phyloP scores from a whole-genome alignment of 2,888 invertebrate species.

The Netelia melanura region DNA sequence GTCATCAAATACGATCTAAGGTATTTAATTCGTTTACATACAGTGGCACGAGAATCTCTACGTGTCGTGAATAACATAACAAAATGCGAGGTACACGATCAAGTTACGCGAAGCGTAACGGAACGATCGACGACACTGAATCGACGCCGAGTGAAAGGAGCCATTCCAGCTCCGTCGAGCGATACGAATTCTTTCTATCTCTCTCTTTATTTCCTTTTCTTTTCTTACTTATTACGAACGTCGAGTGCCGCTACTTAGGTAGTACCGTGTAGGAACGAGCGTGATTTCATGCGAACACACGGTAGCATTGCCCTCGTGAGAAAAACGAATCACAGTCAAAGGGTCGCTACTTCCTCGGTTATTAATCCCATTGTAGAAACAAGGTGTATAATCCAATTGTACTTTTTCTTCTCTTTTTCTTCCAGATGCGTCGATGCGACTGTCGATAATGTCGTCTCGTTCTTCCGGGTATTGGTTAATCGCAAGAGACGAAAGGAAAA shows the following conservation, averaged over 20 bases:
- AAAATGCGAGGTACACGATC: neutral
- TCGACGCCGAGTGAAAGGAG: constrained; percentile 20
- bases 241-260: neutral
- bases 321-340: constrained; percentile 18
- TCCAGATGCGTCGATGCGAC: neutral
- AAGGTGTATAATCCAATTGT: constrained; percentile 37
- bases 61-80: neutral
- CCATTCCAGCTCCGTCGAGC: neutral
- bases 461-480: no score
- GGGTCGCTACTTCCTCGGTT: neutral
- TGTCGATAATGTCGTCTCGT: no score
- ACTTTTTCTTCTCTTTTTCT: neutral
- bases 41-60: neutral
- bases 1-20: neutral
- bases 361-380: constrained; percentile 28
- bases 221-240: neutral
- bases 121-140: constrained; percentile 12
- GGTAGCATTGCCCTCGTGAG: constrained; percentile 65
- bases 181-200: neutral
- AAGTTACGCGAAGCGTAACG: neutral
- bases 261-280: neutral
- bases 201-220: neutral
- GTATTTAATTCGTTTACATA: neutral
- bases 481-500: neutral
- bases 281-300: neutral